Base-by-base conservation (phyloP, 2,797 vertebrate species). In the Microctenopoma lineatum region DNA sequence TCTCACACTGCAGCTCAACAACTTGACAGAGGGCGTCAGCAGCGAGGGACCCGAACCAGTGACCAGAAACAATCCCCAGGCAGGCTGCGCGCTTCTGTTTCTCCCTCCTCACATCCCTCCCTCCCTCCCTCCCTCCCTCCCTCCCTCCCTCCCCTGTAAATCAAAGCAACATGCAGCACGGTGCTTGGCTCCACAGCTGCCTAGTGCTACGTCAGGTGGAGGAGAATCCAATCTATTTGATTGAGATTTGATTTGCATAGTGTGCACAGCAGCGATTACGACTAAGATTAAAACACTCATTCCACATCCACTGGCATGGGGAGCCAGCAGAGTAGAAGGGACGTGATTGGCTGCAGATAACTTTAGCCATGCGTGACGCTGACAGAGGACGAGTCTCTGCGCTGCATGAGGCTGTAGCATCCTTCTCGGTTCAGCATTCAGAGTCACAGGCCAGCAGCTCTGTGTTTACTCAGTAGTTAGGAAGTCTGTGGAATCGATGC, bases 61-160 rank as follows among this genome's bases (percentile, higher is more conserved):
- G 90, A 92, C 90, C 90, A 93, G 84, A 92, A 92, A 90, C 83
- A 84, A 88, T 87, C 81, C 75, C 83, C 75, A 76, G 73, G 79
- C 87, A 84, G 78, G 44, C 80, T 83, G 59, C 70, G 67, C 61
- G 53, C 73, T 84, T 82, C 70, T 77, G 69, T 74, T 76, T 59
- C 56, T 18, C 46, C 29, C 69, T 72, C 58, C 62, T 66, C 68
- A 56, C 61, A 60, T 60, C 50, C 47, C 46, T 48, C 52, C 62
- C 39, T 10, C 51, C 59, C 59, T 21, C 56, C 63, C 4, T 25
- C 45, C n/a, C 13, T 3, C 38, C 9, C 4, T 12, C 38, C 38
- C 32, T 34, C 32, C 32, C 32, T 41, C 42, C 21, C 36, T 27
- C 64, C 46, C 63, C 32, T 80, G 79, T 69, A 84, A 87, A 88